Percentiles rank a stretch among this genome's conserved stretches.
Conservation (phyloP, 2,113 vertebrate species). For the Eurystomus gularis region DNA sequence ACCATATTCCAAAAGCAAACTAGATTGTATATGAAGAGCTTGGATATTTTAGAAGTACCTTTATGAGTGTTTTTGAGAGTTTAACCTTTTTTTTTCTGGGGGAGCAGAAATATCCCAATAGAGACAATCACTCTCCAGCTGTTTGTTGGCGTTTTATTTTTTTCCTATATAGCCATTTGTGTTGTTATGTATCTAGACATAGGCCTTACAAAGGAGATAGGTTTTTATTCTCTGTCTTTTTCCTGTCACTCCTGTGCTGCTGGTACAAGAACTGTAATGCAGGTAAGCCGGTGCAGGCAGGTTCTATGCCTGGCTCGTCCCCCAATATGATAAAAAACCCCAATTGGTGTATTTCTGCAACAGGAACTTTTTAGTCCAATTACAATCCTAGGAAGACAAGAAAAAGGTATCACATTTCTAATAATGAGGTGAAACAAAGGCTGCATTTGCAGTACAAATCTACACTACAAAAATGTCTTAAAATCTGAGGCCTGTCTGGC, state of each 20-base stretch:
- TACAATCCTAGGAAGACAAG: neutral
- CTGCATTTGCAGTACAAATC: neutral
- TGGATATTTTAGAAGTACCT: neutral
- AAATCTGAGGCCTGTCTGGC: neutral
- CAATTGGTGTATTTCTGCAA: neutral
- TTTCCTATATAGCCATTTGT: neutral
- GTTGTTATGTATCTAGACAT: neutral
- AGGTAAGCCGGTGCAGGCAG: neutral
- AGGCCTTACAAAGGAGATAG: rapidly evolving
- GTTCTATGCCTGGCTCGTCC: neutral
- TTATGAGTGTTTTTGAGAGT: neutral
- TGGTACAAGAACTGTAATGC: neutral
- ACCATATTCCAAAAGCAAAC: neutral
- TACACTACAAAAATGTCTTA: neutral
- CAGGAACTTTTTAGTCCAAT: neutral
- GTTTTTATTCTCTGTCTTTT: neutral
- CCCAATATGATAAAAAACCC: neutral
- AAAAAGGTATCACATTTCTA: neutral
- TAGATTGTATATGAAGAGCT: neutral
- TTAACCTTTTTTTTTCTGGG: neutral
- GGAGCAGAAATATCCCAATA: neutral
- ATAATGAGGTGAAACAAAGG: neutral
- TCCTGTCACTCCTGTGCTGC: neutral
- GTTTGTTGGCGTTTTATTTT: neutral
- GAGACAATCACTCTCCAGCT: neutral